Evolutionary conservation across 2,888 invertebrate species (phyloP).

Genomic region (Portevinia maculata): DNA sequence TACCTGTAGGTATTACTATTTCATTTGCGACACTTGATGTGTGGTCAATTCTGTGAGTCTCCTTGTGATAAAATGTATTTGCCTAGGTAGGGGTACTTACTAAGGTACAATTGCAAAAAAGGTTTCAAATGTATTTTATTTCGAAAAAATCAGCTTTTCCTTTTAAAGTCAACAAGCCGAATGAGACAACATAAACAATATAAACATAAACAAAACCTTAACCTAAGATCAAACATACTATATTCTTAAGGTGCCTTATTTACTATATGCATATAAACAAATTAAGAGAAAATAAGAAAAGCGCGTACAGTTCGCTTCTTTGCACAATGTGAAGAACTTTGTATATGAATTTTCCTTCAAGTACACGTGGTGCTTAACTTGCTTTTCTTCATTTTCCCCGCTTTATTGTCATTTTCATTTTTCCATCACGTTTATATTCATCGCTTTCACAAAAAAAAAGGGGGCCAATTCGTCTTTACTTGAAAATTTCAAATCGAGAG

Average conservation of each 20-base stretch:
- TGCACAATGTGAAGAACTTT: background rate
- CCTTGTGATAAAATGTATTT: too few species aligned
- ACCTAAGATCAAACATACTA: conserved; percentile 7
- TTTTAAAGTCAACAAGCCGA: background rate
- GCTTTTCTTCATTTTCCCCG: conserved; percentile 9
- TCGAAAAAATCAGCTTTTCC: too few species aligned
- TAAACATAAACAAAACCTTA: conserved; percentile 24
- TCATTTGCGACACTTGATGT: too few species aligned
- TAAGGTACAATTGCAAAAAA: too few species aligned
- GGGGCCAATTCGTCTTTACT: background rate
- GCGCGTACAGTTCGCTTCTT: background rate
- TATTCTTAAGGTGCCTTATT: background rate
- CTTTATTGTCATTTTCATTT: conserved; percentile 17
- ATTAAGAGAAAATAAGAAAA: background rate
- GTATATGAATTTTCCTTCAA: conserved; percentile 20
- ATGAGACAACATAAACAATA: background rate
- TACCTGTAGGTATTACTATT: too few species aligned
- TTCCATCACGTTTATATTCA: background rate
- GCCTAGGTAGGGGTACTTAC: too few species aligned
- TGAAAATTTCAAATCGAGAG: background rate
- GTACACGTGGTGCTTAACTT: conserved; percentile 59
- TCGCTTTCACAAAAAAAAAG: background rate
- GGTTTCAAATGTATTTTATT: too few species aligned
- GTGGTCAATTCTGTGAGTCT: too few species aligned
- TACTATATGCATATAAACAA: background rate